A percentile compares a stretch with the other conserved stretches of the same genome.
Evolutionary conservation across 2,888 invertebrate genomes (phyloP).

Genomic region (Barypeithes pellucidus): DNA sequence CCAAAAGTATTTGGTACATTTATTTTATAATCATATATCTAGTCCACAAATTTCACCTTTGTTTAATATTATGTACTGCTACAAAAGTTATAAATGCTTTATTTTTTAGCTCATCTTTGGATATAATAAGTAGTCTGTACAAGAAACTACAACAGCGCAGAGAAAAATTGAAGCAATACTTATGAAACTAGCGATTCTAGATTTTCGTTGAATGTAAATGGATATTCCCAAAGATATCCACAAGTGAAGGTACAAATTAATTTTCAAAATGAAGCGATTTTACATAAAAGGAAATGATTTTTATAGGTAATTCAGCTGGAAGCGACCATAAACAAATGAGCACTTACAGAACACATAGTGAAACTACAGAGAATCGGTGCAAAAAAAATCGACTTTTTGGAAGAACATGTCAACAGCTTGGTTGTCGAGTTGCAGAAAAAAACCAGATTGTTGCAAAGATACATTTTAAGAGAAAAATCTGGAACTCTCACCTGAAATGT

Average conservation of each 20-base stretch:
- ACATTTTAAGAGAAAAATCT: constrained; percentile 86
- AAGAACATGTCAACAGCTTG: constrained; percentile 91
- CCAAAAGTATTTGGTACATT: too few relatives aligned
- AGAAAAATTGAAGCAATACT: constrained; percentile 70
- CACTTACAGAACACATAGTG: constrained; percentile 93
- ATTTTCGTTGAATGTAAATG: constrained; percentile 73
- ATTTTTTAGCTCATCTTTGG: too few relatives aligned
- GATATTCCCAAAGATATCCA: constrained; percentile 48
- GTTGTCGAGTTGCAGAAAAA: constrained; percentile 91
- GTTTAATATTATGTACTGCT: too few relatives aligned
- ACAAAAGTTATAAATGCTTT: too few relatives aligned
- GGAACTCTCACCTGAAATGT: constrained; percentile 86
- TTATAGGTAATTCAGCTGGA: constrained; percentile 70
- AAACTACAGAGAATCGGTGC: constrained; percentile 92
- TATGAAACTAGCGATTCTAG: constrained; percentile 75
- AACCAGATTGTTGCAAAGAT: constrained; percentile 86
- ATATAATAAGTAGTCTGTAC: too few relatives aligned
- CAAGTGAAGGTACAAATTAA: constrained; percentile 62
- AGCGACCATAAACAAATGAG: constrained; percentile 77
- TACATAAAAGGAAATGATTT: too few relatives aligned
- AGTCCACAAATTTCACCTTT: too few relatives aligned
- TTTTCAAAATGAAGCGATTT: too few relatives aligned
- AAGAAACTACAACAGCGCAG: constrained; percentile 78
- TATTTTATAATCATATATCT: too few relatives aligned
- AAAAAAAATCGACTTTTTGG: constrained; percentile 95